Evolutionary conservation across 2,113 vertebrate genomes (phyloP).

Genomic region (Octodon degus): DNA sequence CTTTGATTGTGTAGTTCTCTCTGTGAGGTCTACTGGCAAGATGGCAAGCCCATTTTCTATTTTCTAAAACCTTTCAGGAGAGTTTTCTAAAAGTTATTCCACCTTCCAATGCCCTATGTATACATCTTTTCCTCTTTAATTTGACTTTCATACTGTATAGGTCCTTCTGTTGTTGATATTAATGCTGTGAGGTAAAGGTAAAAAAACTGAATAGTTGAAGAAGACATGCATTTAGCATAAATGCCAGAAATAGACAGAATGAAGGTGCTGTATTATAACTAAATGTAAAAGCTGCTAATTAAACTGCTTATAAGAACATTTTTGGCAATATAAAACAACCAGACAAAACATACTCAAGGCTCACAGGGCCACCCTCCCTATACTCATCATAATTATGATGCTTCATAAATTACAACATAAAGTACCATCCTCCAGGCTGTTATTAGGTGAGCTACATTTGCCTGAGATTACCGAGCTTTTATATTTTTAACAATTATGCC

Average conservation of each 20-base stretch:
- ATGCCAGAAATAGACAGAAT: neutral
- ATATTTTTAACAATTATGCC: neutral
- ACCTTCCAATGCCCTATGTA: neutral
- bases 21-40: neutral
- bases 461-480: rapidly evolving
- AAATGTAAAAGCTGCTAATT: neutral
- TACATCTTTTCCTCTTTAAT: neutral
- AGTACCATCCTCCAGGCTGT: neutral
- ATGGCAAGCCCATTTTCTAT: neutral
- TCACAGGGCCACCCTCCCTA: neutral
- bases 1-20: neutral
- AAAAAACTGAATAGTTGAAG: neutral
- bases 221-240: neutral
- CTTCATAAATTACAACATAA: neutral
- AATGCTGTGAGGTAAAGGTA: neutral
- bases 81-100: neutral
- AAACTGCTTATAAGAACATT: neutral
- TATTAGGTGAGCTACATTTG: neutral
- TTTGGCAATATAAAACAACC: neutral
- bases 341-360: neutral
- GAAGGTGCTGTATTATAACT: neutral
- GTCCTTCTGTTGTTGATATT: neutral
- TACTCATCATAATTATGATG: neutral
- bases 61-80: neutral
- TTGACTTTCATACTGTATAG: neutral